Conservation (phyloP, 1,140 invertebrate species). For the Pogonognathellus flavescens region DNA sequence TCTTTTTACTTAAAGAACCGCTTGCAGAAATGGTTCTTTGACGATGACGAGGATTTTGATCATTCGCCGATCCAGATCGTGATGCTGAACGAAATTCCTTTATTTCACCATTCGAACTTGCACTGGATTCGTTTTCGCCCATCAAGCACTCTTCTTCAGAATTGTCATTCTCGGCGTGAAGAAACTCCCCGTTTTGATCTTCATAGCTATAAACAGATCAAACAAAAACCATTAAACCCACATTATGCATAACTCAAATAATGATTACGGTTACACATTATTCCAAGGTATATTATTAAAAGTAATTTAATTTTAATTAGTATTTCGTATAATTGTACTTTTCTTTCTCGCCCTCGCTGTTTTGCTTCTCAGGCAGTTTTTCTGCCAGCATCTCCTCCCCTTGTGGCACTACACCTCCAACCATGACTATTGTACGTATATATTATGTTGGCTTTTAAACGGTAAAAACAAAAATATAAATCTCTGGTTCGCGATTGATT, state of each 20-base stretch:
- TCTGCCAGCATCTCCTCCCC: not conserved
- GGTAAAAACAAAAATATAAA: too few species aligned
- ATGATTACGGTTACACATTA: too few species aligned
- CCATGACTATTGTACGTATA: not conserved
- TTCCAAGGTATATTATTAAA: too few species aligned
- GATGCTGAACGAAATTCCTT: not conserved
- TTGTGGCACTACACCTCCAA: slow-evolving; percentile 37
- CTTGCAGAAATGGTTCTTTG: slow-evolving; percentile 41
- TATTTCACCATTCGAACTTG: slow-evolving; percentile 24
- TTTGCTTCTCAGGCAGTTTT: not conserved
- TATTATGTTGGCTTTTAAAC: too few species aligned
- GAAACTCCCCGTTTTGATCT: not conserved
- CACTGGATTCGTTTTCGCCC: slow-evolving; percentile 36
- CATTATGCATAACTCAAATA: too few species aligned
- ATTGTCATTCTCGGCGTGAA: not conserved
- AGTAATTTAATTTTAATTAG: too few species aligned
- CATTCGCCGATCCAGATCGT: slow-evolving; percentile 18
- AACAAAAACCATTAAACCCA: too few species aligned
- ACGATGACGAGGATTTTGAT: not conserved
- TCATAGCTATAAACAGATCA: not conserved
- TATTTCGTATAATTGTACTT: slow-evolving; percentile 16
- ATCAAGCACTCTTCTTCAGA: slow-evolving; percentile 21
- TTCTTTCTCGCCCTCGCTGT: not conserved
- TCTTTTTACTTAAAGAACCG: slow-evolving; percentile 16
- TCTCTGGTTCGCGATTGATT: too few species aligned